phyloP scores from a whole-genome alignment of 2,797 vertebrate species.

The Hippoglossus hippoglossus region DNA sequence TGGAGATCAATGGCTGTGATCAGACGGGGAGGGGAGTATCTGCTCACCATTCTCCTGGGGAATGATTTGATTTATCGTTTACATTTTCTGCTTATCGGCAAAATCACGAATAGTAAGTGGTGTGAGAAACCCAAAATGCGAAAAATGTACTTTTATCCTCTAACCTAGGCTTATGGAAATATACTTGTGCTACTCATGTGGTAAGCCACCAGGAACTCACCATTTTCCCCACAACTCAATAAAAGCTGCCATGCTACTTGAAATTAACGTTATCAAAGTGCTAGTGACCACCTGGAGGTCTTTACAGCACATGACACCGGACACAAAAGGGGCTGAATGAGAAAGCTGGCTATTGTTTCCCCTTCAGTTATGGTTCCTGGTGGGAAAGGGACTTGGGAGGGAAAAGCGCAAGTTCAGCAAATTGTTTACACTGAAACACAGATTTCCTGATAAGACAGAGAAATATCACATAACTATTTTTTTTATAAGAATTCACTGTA shows the following conservation, averaged over 20 bases:
- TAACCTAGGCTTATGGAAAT: conserved; percentile 20
- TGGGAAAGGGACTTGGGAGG: conserved; percentile 40
- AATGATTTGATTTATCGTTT: not conserved
- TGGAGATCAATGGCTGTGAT: not conserved
- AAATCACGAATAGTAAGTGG: not conserved
- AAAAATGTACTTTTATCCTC: not conserved
- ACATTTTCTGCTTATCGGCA: not conserved
- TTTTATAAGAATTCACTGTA: not conserved
- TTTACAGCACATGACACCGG: conserved; percentile 53
- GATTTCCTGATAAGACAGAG: conserved; percentile 28
- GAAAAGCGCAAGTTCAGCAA: conserved; percentile 47
- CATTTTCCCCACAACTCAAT: conserved; percentile 5
- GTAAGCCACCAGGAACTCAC: not conserved
- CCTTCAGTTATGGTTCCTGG: conserved; percentile 44
- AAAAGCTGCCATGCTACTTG: conserved; percentile 14
- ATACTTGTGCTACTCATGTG: conserved; percentile 12
- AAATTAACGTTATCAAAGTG: conserved; percentile 29
- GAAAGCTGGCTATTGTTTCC: conserved; percentile 65
- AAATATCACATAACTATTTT: not conserved
- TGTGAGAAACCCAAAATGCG: not conserved
- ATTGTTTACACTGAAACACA: conserved; percentile 30
- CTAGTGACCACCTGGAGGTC: conserved; percentile 48
- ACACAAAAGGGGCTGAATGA: conserved; percentile 57
- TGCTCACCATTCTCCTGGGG: not conserved
- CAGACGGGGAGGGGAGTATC: not conserved